These are phyloP conservation scores for Scelioninae gen. 1 DNA, from an alignment of 2,888 invertebrate genomes.

Conservation along the genomic window DNA sequence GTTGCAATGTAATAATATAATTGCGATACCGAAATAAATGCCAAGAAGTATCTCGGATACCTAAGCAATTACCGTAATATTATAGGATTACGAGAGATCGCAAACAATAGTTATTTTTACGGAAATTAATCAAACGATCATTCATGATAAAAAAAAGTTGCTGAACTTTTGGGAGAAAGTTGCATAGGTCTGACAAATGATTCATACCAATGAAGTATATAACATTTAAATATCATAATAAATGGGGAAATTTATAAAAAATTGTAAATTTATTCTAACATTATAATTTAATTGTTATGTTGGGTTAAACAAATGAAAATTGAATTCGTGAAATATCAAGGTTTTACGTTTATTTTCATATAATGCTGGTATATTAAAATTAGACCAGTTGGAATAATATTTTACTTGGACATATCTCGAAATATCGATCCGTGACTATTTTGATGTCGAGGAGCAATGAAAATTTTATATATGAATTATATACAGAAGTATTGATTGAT, in stretches of 20 bases:
- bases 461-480: slow-evolving; percentile 1
- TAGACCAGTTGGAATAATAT: neutral
- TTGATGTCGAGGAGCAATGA: slow-evolving; percentile 1
- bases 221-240: neutral
- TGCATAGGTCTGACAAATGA: neutral
- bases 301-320: no score
- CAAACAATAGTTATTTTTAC: slow-evolving; percentile 33
- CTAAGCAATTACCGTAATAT: slow-evolving; percentile 19
- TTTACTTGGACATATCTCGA: neutral
- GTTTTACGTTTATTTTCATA: no score
- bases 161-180: slow-evolving; percentile 8
- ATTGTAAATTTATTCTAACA: no score
- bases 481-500: neutral
- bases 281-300: no score
- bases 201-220: neutral
- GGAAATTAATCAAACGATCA: neutral
- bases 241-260: neutral
- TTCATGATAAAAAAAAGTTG: neutral
- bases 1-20: slow-evolving; percentile 43
- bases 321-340: no score
- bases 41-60: slow-evolving; percentile 24
- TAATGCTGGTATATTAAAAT: no score
- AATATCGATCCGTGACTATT: slow-evolving; percentile 1
- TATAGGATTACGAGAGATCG: slow-evolving; percentile 23
- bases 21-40: slow-evolving; percentile 33